phyloP scores from a whole-genome alignment of 2,113 vertebrate genomes.

The Pachyramphus minor region DNA sequence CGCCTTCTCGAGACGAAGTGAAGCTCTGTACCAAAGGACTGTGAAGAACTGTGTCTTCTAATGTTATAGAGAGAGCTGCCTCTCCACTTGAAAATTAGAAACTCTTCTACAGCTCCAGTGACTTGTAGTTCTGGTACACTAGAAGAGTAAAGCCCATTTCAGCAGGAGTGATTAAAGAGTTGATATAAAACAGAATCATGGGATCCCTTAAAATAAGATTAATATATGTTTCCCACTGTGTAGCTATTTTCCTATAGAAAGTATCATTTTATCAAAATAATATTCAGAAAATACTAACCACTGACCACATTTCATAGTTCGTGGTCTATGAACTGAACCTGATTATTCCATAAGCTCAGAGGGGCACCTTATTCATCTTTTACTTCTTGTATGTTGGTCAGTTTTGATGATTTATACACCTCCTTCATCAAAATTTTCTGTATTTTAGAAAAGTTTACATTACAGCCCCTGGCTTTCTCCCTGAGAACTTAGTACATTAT shows the following conservation, averaged over 20 bases:
- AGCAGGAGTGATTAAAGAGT: background rate
- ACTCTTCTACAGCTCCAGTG: background rate
- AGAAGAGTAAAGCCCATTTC: background rate
- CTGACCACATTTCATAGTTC: slow-evolving; percentile 5
- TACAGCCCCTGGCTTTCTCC: background rate
- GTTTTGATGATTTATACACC: background rate
- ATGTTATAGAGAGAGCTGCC: background rate
- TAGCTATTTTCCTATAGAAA: background rate
- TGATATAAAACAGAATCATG: background rate
- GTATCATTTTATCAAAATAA: slow-evolving; percentile 26
- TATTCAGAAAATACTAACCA: background rate
- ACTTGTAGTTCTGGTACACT: background rate
- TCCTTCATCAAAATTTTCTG: background rate
- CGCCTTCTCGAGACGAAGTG: background rate
- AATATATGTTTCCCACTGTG: background rate
- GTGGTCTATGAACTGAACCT: background rate
- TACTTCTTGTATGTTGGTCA: background rate
- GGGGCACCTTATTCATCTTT: background rate
- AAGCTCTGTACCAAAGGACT: background rate
- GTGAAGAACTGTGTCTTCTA: background rate
- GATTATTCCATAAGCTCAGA: background rate
- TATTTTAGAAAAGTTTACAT: background rate
- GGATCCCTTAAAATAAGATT: background rate
- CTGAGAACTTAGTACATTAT: background rate
- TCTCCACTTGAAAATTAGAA: background rate